Percentiles rank a stretch among this genome's conserved stretches.
Conservation (phyloP, 2,797 vertebrate genomes). For the Pangasius mekongensis region DNA sequence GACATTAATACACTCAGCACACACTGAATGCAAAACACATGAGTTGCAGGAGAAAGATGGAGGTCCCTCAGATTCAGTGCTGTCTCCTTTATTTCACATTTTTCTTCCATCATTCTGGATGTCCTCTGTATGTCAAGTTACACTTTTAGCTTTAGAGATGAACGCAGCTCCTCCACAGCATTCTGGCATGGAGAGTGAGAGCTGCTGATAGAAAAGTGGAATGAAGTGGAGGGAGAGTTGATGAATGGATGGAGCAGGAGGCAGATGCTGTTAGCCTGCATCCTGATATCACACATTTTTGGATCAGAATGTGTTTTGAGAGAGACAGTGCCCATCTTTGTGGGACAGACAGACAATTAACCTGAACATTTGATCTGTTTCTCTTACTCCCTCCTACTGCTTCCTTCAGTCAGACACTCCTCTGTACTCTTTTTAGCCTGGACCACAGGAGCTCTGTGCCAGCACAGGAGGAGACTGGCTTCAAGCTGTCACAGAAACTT, state of each 20-base stretch:
- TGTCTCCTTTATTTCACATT: constrained; percentile 26
- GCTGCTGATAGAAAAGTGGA: constrained; percentile 15
- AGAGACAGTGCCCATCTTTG: constrained; percentile 35
- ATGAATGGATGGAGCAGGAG: constrained; percentile 22
- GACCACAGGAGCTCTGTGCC: constrained; percentile 71
- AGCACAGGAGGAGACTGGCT: constrained; percentile 14
- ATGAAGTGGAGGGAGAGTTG: constrained; percentile 12
- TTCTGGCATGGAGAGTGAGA: constrained; percentile 16
- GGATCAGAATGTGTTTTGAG: constrained; percentile 25
- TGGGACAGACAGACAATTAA: constrained; percentile 69
- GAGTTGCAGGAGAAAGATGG: background rate
- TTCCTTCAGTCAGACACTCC: constrained; percentile 54
- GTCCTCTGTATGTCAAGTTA: constrained; percentile 62
- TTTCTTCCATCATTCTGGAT: constrained; percentile 63
- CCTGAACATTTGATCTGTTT: constrained; percentile 64
- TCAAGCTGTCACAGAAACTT: constrained; percentile 2
- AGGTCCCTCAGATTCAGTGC: background rate
- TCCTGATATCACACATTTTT: constrained; percentile 33
- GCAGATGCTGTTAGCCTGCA: background rate
- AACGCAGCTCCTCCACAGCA: constrained; percentile 49
- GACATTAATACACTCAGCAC: constrained; percentile 47
- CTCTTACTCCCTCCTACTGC: constrained; percentile 56
- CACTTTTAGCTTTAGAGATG: constrained; percentile 55
- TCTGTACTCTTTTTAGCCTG: constrained; percentile 67
- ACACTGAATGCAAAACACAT: constrained; percentile 17